Evolutionary conservation across 2,888 invertebrate genomes (phyloP).

Genomic region (Proisotoma minuta): DNA sequence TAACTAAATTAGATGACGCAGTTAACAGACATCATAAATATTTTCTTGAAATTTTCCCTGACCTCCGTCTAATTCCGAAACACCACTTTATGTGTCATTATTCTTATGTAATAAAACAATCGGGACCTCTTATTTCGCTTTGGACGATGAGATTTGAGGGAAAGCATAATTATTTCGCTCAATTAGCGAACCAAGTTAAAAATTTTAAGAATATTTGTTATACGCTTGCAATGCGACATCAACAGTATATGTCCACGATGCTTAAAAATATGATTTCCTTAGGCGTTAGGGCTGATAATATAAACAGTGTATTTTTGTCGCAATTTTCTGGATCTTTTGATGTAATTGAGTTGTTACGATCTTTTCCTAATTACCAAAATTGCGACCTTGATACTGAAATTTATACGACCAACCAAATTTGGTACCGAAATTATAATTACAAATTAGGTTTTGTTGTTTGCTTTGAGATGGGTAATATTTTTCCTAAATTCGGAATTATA

Average conservation of each 20-base stretch:
- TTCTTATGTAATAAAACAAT: not conserved
- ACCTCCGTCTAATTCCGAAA: not conserved
- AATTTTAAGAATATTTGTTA: conserved; percentile 10
- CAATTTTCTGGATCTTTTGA: not conserved
- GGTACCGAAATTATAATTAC: not conserved
- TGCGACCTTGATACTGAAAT: not conserved
- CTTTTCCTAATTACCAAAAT: not conserved
- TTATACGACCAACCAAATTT: not conserved
- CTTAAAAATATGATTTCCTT: not conserved
- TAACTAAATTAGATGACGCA: not conserved
- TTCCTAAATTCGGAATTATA: not conserved
- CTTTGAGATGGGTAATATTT: too few species aligned
- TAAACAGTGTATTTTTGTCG: not conserved
- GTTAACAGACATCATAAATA: not conserved
- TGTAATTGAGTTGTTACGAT: not conserved
- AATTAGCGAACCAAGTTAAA: not conserved
- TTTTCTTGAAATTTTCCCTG: conserved; percentile 1
- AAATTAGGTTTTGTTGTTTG: not conserved
- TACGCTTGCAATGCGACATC: not conserved
- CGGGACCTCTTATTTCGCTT: not conserved
- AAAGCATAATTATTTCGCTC: conserved; percentile 3
- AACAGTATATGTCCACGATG: not conserved
- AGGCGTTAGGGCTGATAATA: not conserved
- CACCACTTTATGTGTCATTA: conserved; percentile 8
- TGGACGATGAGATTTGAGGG: conserved; percentile 7